Evolutionary conservation across 2,888 invertebrate genomes (phyloP), one percentile per base, ranked within the genome.

Genomic region (Cotesia congregata): DNA sequence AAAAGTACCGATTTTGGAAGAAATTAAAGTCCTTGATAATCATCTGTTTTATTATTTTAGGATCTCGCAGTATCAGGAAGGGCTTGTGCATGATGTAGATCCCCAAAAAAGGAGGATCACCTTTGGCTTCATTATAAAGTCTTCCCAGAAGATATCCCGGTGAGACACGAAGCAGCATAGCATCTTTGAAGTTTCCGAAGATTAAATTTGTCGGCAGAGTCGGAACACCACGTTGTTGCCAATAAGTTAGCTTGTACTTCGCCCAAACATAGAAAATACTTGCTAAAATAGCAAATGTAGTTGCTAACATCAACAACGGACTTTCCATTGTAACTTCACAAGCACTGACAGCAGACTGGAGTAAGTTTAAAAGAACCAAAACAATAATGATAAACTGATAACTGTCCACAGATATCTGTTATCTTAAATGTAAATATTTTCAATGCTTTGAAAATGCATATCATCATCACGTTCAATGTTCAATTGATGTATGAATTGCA

Each of bases 21-120:
- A 86, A 67, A 5, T 88, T 78, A 75, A 91, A 92, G 81, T 91
- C 91, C 76, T 90, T 91, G 0, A 91, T 86, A 17, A 92, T 75
- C 40, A 92, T 85, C 1, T 86, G 81, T 77, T 91, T 91, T 1
- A 91, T 88, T 0, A 91, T 41, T 68, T 91, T 88, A 0, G 90
- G 90, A 79, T 88, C 89, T 74, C 88, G 87, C 0, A 92, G 30
- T 0, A 92, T 77, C 5, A 92, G 79, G 67, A 88, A 87, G 0
- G 92, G 92, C 75, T 87, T 89, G 17, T 90, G 87, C 40, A 91
- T 85, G 1, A 90, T 85, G 78, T 90, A 92, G 59, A 91, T 84
- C 0, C 92, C 92, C 5, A 91, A 85, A 61, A 75, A 80, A 5
- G 77, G 79, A 2, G 30, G 85, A 86, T 81, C 78, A 0, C 81